Evolutionary conservation across 2,888 invertebrate genomes (phyloP).

Genomic region (Hyposoter dolosus): DNA sequence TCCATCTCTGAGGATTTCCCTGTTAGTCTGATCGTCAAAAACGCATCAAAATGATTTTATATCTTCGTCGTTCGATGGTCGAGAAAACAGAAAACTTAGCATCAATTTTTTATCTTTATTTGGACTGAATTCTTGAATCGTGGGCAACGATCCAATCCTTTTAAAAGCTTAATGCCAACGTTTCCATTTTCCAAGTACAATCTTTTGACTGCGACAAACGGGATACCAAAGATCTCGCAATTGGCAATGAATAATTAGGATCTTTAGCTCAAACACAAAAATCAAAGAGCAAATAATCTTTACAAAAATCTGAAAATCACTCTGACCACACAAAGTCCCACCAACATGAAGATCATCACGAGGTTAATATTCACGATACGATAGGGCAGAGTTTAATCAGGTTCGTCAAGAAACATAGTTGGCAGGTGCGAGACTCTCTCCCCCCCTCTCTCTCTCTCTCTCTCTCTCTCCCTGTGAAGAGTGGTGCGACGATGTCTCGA

Average conservation of each 20-base stretch:
- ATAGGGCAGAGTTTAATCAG: conserved; percentile 83
- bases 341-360: conserved; percentile 36
- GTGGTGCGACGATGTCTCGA: conserved; percentile 51
- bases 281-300: background rate
- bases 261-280: background rate
- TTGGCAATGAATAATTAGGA: background rate
- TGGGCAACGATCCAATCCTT: too few relatives aligned
- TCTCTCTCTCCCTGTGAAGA: conserved; percentile 42
- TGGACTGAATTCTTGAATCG: too few relatives aligned
- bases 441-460: conserved; percentile 54
- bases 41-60: too few relatives aligned
- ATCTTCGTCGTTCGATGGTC: too few relatives aligned
- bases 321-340: background rate
- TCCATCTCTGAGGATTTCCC: too few relatives aligned
- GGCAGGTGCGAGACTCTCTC: conserved; percentile 81
- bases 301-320: background rate
- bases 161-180: too few relatives aligned
- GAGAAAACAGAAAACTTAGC: too few relatives aligned
- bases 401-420: conserved; percentile 83
- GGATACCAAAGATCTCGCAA: background rate
- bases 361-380: conserved; percentile 73
- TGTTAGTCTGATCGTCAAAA: too few relatives aligned
- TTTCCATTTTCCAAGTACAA: too few relatives aligned
- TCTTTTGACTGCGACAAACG: background rate
- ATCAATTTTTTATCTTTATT: too few relatives aligned